Percentiles rank a stretch among this genome's conserved stretches.
These are phyloP conservation scores for Oreortyx pictus DNA, from an alignment of 2,797 vertebrate genomes.

Conservation along the genomic window DNA sequence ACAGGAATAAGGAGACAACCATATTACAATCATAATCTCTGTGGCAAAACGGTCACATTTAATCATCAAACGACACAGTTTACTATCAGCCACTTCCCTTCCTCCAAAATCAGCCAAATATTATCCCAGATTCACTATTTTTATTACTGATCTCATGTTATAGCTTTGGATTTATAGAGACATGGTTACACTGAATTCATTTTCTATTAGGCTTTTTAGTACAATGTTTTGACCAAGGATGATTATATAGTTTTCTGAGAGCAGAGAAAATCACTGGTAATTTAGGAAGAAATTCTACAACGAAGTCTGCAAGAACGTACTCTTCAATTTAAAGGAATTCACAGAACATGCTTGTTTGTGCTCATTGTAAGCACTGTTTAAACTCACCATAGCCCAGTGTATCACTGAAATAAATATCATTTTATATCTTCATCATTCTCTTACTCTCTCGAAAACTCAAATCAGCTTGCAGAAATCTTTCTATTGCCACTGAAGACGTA, in stretches of 20 bases:
- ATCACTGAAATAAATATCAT: conserved; percentile 66
- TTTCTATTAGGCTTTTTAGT: conserved; percentile 61
- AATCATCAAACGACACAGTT: neutral
- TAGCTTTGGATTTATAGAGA: neutral
- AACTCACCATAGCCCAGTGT: conserved; percentile 32
- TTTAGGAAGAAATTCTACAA: conserved; percentile 72
- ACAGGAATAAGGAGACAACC: neutral
- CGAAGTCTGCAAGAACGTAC: conserved; percentile 53
- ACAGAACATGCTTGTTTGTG: conserved; percentile 62
- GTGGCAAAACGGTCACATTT: neutral
- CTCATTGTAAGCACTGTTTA: conserved; percentile 65
- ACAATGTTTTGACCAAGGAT: conserved; percentile 67
- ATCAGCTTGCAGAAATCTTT: conserved; percentile 41
- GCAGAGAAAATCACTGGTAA: conserved; percentile 71
- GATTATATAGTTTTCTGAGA: conserved; percentile 69
- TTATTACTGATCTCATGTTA: conserved; percentile 26
- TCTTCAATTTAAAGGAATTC: conserved; percentile 71
- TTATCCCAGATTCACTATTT: conserved; percentile 26
- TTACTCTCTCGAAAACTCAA: conserved; percentile 50
- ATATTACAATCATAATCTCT: neutral
- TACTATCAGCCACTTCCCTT: neutral
- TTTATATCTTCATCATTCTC: conserved; percentile 45
- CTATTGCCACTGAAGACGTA: neutral
- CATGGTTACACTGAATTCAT: conserved; percentile 50
- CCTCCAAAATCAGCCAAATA: neutral